Conservation (phyloP, 2,113 vertebrate species). For the Eira barbara region DNA sequence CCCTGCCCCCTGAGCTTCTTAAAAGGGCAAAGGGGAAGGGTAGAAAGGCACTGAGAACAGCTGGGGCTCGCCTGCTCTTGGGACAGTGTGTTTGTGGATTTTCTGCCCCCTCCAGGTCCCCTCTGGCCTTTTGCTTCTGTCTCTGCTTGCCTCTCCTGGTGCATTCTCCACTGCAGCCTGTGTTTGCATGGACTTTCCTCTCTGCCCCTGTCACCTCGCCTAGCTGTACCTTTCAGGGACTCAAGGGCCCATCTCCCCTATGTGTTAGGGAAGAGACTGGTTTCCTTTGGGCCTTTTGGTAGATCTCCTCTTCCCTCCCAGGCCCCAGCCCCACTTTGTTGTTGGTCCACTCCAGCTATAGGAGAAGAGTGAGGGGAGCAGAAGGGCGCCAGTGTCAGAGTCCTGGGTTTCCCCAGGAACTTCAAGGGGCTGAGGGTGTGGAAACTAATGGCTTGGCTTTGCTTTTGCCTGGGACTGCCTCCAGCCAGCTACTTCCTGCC, state of each 20-base stretch:
- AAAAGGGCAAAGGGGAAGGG: background rate
- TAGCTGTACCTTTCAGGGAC: background rate
- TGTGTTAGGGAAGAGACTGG: background rate
- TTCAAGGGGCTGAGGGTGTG: background rate
- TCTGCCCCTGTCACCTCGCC: background rate
- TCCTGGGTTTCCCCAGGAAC: background rate
- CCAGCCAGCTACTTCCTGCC: background rate
- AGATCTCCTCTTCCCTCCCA: background rate
- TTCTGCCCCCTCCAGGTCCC: background rate
- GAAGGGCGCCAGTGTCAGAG: background rate
- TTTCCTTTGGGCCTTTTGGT: background rate
- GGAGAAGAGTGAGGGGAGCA: background rate
- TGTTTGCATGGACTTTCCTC: slow-evolving; percentile 2
- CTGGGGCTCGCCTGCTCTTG: background rate
- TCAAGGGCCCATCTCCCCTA: background rate
- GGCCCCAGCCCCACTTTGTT: background rate
- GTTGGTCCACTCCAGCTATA: background rate
- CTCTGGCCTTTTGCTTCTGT: background rate
- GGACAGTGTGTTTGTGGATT: background rate
- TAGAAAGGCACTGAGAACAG: background rate
- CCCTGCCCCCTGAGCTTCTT: slow-evolving; percentile 20
- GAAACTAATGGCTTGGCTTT: background rate
- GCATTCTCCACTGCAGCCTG: background rate
- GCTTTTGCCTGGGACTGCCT: background rate
- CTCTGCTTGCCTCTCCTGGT: background rate